Evolutionary conservation across 2,113 vertebrate genomes (phyloP).

Genomic region (Delphinapterus leucas): DNA sequence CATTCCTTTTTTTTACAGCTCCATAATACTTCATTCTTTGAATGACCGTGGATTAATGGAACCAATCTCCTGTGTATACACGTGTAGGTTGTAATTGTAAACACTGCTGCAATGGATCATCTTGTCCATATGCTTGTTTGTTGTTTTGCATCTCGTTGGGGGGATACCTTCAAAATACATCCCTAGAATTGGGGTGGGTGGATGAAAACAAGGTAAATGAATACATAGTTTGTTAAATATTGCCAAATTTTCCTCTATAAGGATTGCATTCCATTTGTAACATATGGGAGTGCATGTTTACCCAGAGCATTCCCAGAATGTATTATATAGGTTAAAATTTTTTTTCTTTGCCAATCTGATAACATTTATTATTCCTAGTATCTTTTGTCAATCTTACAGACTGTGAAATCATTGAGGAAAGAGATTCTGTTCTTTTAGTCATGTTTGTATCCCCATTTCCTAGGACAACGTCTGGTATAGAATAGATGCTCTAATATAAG

Average conservation of each 20-base stretch:
- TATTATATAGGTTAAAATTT: background rate
- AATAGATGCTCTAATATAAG: background rate
- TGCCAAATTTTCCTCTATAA: background rate
- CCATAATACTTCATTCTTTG: background rate
- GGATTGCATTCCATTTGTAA: background rate
- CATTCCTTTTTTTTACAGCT: background rate
- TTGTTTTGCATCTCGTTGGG: background rate
- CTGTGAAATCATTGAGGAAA: background rate
- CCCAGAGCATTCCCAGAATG: background rate
- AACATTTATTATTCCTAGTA: background rate
- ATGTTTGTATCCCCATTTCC: background rate
- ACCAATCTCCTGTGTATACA: background rate
- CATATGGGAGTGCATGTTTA: background rate
- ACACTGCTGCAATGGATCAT: background rate
- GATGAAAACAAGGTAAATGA: background rate
- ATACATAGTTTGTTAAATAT: background rate
- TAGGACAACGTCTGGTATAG: background rate
- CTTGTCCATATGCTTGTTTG: background rate
- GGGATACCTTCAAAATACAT: background rate
- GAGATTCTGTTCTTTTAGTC: background rate
- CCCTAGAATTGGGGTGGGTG: background rate
- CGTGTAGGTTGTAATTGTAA: background rate
- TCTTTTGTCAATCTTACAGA: background rate
- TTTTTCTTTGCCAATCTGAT: background rate
- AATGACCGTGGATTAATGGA: background rate